Conservation (phyloP, 2,888 invertebrate species). For the Glyphotaelius pellucidus region DNA sequence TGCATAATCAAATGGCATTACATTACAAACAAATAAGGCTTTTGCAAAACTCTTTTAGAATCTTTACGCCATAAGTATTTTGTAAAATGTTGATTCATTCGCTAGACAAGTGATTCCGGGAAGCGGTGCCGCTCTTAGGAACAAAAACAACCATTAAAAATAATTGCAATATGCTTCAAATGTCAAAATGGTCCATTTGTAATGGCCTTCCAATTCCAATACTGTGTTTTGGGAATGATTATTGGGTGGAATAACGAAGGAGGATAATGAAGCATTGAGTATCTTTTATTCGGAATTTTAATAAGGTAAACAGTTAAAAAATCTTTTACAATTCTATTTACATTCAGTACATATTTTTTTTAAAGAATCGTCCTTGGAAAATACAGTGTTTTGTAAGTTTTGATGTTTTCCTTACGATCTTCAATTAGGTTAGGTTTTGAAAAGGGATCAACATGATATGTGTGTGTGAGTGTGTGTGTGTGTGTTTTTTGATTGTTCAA, state of each 20-base stretch:
- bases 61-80: not conserved
- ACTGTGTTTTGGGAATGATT: not conserved
- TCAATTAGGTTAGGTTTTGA: too few species aligned
- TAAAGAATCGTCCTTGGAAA: not conserved
- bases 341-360: not conserved
- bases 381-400: not conserved
- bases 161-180: constrained; percentile 37
- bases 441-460: not conserved
- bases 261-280: not conserved
- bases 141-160: constrained; percentile 32
- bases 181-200: constrained; percentile 30
- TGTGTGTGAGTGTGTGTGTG: not conserved
- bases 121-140: not conserved
- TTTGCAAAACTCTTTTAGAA: not conserved
- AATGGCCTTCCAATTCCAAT: constrained; percentile 5
- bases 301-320: not conserved
- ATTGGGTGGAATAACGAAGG: not conserved
- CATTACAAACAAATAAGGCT: too few species aligned
- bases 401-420: too few species aligned
- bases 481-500: not conserved
- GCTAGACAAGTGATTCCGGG: constrained; percentile 36
- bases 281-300: not conserved
- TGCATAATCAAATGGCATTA: too few species aligned
- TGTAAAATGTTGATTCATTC: not conserved
- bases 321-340: not conserved